Percentiles rank a stretch among this genome's conserved stretches.
Evolutionary conservation across 2,797 vertebrate genomes (phyloP).

Genomic region (Alectoris magna): DNA sequence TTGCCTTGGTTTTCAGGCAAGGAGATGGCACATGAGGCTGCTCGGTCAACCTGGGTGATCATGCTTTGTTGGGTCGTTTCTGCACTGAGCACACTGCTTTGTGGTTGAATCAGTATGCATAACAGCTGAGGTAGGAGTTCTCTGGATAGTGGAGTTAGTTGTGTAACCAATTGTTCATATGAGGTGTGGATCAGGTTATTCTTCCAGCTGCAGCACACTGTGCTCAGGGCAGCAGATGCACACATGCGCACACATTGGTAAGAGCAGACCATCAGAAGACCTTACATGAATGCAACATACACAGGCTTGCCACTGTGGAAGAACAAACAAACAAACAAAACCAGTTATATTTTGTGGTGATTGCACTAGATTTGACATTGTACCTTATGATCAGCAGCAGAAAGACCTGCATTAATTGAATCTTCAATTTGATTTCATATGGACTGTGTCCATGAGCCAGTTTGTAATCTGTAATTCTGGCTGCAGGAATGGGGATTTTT

Average conservation of each 20-base stretch:
- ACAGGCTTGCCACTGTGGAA: neutral
- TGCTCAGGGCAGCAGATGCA: neutral
- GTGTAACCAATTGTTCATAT: neutral
- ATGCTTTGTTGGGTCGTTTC: neutral
- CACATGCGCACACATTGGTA: neutral
- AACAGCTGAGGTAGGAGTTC: neutral
- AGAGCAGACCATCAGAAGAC: neutral
- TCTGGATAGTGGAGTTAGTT: neutral
- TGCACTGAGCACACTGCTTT: neutral
- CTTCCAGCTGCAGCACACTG: neutral
- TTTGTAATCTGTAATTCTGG: constrained; percentile 37
- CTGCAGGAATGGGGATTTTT: constrained; percentile 20
- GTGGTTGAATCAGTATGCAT: neutral
- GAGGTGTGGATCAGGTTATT: neutral
- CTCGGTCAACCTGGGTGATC: rapidly evolving
- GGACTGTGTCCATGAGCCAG: constrained; percentile 10
- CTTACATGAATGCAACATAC: neutral
- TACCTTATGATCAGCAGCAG: neutral
- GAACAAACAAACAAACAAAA: neutral
- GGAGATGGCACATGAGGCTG: rapidly evolving
- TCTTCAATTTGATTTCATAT: neutral
- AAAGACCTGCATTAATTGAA: neutral
- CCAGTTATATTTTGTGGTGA: neutral
- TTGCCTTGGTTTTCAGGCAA: rapidly evolving
- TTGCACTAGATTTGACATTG: neutral